Conservation (phyloP, 2,888 invertebrate species). For the Pseudanteris insignis region DNA sequence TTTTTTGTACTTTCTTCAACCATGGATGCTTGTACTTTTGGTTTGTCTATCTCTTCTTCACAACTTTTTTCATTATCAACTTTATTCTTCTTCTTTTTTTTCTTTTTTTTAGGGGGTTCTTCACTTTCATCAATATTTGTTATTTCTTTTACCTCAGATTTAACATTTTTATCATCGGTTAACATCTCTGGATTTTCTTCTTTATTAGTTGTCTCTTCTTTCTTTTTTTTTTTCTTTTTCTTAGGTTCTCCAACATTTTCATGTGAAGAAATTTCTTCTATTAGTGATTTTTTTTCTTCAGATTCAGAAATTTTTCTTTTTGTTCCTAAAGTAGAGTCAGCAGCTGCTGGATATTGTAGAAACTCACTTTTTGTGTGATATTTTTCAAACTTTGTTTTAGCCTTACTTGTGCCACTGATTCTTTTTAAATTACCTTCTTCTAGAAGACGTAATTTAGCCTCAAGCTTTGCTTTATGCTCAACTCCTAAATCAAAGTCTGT, state of each 20-base stretch:
- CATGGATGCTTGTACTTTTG: not conserved
- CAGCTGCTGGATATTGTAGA: conserved; percentile 79
- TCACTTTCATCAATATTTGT: conserved; percentile 28
- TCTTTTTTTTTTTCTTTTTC: conserved; percentile 16
- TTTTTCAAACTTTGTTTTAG: conserved; percentile 90
- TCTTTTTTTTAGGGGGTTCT: conserved; percentile 28
- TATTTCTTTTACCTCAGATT: conserved; percentile 57
- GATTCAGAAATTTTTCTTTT: conserved; percentile 72
- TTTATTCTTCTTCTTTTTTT: conserved; percentile 49
- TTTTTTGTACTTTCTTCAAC: conserved; percentile 34
- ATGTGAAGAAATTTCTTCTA: conserved; percentile 59
- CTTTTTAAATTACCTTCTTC: conserved; percentile 86
- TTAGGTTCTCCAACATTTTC: conserved; percentile 14
- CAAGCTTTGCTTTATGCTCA: conserved; percentile 89
- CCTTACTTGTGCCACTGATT: conserved; percentile 89
- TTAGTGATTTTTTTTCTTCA: conserved; percentile 59
- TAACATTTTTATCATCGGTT: conserved; percentile 24
- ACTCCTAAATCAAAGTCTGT: conserved; percentile 83
- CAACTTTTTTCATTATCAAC: too few species aligned
- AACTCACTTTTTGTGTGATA: conserved; percentile 85
- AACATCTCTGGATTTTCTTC: too few species aligned
- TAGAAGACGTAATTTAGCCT: conserved; percentile 79
- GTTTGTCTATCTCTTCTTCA: conserved; percentile 1
- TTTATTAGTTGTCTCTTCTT: conserved; percentile 48
- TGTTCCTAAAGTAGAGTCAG: conserved; percentile 82